Evolutionary conservation across 2,888 invertebrate species (phyloP).

Genomic region (Rhorus exstirpatorius): DNA sequence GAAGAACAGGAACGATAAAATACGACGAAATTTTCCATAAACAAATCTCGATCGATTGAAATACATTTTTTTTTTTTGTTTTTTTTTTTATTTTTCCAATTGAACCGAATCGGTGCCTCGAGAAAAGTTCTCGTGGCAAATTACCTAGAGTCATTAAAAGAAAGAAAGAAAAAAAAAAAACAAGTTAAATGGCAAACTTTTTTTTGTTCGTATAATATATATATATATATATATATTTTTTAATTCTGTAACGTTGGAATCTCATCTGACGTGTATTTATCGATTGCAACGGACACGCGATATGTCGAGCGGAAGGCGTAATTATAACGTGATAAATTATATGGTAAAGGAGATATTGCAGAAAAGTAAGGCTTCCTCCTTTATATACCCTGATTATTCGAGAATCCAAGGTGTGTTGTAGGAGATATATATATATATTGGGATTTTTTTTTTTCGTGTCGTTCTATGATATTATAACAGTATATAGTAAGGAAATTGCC

Average conservation of each 20-base stretch:
- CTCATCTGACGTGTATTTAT: slow-evolving; percentile 59
- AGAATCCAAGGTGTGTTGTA: slow-evolving; percentile 58
- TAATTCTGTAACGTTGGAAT: slow-evolving; percentile 37
- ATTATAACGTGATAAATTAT: slow-evolving; percentile 66
- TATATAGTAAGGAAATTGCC: slow-evolving; percentile 57
- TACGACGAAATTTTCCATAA: not conserved
- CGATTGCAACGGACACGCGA: slow-evolving; percentile 58
- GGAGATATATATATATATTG: slow-evolving; percentile 13
- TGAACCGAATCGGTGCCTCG: slow-evolving; percentile 56
- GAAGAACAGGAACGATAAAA: slow-evolving; percentile 24
- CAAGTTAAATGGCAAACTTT: not conserved
- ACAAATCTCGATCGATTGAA: not conserved
- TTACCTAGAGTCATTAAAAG: not conserved
- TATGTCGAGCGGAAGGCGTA: slow-evolving; percentile 62
- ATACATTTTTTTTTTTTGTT: not conserved
- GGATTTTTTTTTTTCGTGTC: slow-evolving; percentile 11
- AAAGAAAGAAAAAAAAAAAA: not conserved
- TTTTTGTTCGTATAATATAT: not conserved
- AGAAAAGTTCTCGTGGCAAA: slow-evolving; percentile 4
- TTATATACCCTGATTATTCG: slow-evolving; percentile 58
- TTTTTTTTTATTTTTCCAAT: slow-evolving; percentile 65
- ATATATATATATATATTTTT: not conserved
- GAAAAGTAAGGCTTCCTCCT: slow-evolving; percentile 56
- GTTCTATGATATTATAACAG: slow-evolving; percentile 57
- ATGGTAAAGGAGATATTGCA: slow-evolving; percentile 57